Conservation (phyloP, 1,140 invertebrate species). For the Meloidogyne hapla region DNA sequence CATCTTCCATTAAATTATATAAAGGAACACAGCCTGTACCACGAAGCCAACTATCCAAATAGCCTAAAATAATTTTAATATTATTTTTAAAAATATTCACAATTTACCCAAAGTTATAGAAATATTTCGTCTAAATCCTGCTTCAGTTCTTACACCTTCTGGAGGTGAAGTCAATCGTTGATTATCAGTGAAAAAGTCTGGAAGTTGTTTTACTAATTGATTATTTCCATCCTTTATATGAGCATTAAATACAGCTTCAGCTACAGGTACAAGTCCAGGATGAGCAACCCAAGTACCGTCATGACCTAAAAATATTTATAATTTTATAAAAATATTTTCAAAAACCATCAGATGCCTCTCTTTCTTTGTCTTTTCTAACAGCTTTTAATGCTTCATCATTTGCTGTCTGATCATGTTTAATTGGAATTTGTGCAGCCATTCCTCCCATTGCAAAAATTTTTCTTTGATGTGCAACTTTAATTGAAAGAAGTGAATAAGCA, state of each 20-base stretch:
- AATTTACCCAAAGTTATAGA: slow-evolving; percentile 65
- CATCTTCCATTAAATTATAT: slow-evolving; percentile 73
- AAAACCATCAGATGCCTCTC: slow-evolving; percentile 62
- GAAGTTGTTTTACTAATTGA: slow-evolving; percentile 57
- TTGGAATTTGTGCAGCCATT: slow-evolving; percentile 72
- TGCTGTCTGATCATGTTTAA: slow-evolving; percentile 58
- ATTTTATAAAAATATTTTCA: background rate
- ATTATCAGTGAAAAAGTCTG: slow-evolving; percentile 50
- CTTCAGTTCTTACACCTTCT: slow-evolving; percentile 69
- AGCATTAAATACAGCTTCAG: slow-evolving; percentile 69
- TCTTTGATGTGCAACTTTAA: slow-evolving; percentile 71
- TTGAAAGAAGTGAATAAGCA: slow-evolving; percentile 71
- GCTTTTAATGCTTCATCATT: slow-evolving; percentile 57
- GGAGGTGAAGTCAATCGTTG: slow-evolving; percentile 70
- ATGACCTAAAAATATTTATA: slow-evolving; percentile 59
- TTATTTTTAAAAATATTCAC: background rate
- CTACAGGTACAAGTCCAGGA: slow-evolving; percentile 68
- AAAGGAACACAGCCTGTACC: slow-evolving; percentile 73
- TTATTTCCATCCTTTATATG: slow-evolving; percentile 49
- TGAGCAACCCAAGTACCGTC: slow-evolving; percentile 77
- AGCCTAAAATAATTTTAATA: slow-evolving; percentile 65
- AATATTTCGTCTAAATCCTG: slow-evolving; percentile 72
- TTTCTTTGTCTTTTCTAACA: slow-evolving; percentile 63
- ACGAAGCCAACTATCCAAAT: slow-evolving; percentile 73
- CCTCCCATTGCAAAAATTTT: slow-evolving; percentile 73